phyloP scores from a whole-genome alignment of 1,140 invertebrate genomes.

The Meloidogyne chitwoodi region DNA sequence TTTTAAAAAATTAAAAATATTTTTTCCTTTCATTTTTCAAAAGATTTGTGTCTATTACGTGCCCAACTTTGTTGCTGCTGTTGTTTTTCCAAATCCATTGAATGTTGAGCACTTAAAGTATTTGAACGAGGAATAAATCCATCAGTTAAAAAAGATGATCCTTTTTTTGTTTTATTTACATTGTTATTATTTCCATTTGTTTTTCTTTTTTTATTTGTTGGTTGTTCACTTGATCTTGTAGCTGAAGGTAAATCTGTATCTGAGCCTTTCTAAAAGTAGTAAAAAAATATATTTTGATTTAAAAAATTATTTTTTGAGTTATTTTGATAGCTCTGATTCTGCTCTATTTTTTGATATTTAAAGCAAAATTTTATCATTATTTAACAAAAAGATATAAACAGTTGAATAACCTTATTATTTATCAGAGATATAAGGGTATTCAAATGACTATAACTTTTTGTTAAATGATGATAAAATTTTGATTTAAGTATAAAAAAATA shows the following conservation, averaged over 20 bases:
- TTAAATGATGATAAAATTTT: neutral
- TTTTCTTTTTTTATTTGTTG: neutral
- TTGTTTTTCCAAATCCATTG: neutral
- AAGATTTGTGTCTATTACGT: slow-evolving; percentile 8
- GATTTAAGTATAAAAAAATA: neutral
- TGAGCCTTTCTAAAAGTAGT: slow-evolving; percentile 9
- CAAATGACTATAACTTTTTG: neutral
- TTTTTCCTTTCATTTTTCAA: slow-evolving; percentile 7
- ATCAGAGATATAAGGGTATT: neutral
- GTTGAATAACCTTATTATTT: no score
- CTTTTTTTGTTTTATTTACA: neutral
- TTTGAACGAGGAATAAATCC: slow-evolving; percentile 11
- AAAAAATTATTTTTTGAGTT: neutral
- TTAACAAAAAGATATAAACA: no score
- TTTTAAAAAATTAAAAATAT: neutral
- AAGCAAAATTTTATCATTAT: no score
- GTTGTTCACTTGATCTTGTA: neutral
- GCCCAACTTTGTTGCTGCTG: neutral
- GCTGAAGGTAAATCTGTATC: slow-evolving; percentile 10
- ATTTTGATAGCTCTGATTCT: no score
- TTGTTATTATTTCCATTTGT: neutral
- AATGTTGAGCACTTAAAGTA: slow-evolving; percentile 8
- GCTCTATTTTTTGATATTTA: no score
- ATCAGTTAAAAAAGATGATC: neutral
- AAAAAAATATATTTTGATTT: no score